Evolutionary conservation across 2,113 vertebrate species (phyloP).

Genomic region (Donacobius atricapilla): DNA sequence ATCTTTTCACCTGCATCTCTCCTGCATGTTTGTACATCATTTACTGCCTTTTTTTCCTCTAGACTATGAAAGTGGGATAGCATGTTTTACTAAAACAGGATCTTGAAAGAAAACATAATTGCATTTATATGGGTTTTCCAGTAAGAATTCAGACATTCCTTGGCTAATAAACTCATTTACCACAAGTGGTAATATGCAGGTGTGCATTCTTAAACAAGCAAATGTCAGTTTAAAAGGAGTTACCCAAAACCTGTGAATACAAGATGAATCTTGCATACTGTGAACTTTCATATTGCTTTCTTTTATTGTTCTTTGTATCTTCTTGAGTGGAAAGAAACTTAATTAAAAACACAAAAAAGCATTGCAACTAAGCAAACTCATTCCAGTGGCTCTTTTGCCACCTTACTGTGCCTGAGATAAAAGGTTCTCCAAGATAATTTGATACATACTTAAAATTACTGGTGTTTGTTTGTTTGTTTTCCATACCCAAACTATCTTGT

Average conservation of each 20-base stretch:
- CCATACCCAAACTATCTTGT: background rate
- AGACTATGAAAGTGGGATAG: background rate
- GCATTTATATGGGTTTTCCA: slow-evolving; percentile 54
- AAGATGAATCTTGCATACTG: slow-evolving; percentile 22
- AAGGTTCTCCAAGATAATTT: background rate
- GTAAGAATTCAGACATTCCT: slow-evolving; percentile 63
- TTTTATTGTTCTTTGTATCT: background rate
- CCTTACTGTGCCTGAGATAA: background rate
- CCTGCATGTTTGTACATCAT: background rate
- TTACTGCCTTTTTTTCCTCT: background rate
- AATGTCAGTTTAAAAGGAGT: slow-evolving; percentile 27
- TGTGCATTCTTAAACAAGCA: slow-evolving; percentile 64
- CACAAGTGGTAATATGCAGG: slow-evolving; percentile 57
- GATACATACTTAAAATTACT: background rate
- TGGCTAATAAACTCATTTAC: slow-evolving; percentile 65
- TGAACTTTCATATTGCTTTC: background rate
- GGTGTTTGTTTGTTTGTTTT: background rate
- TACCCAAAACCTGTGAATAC: slow-evolving; percentile 12
- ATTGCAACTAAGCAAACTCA: background rate
- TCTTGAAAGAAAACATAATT: slow-evolving; percentile 46
- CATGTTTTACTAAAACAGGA: slow-evolving; percentile 14
- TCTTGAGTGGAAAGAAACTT: background rate
- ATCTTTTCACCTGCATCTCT: slow-evolving; percentile 6
- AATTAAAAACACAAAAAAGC: background rate
- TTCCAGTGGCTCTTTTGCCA: background rate